These are phyloP conservation scores for Synergus japonicus DNA, from an alignment of 2,888 invertebrate species.

Conservation along the genomic window DNA sequence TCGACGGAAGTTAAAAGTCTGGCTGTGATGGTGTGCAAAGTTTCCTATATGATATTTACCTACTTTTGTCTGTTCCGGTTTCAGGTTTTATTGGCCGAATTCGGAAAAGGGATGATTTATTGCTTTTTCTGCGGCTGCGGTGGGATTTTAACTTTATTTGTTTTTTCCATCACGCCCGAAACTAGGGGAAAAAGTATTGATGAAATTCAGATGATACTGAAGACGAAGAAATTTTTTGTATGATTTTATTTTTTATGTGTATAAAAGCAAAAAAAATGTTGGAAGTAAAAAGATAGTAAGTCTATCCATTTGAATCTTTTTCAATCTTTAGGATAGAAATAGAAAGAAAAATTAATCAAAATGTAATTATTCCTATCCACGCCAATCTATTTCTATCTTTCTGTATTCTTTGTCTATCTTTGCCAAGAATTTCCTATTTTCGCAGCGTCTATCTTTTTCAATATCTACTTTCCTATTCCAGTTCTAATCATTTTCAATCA, in stretches of 20 bases:
- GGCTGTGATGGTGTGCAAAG: constrained; percentile 11
- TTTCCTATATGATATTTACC: constrained; percentile 10
- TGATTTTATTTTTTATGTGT: background rate
- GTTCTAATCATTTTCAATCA: too few relatives aligned
- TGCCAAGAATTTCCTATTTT: too few relatives aligned
- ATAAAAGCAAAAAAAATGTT: too few relatives aligned
- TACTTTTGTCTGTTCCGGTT: constrained; percentile 13
- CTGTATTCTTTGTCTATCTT: too few relatives aligned
- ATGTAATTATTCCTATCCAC: too few relatives aligned
- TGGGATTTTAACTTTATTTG: background rate
- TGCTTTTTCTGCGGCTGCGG: background rate
- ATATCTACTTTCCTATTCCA: too few relatives aligned
- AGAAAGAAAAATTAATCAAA: too few relatives aligned
- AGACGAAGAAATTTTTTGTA: background rate
- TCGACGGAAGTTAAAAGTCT: constrained; percentile 14
- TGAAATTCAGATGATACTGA: constrained; percentile 8
- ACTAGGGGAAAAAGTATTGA: constrained; percentile 5
- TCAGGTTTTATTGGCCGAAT: background rate
- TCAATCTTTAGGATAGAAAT: too few relatives aligned
- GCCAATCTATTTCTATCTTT: too few relatives aligned
- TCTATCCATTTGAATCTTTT: too few relatives aligned
- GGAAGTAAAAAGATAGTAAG: too few relatives aligned
- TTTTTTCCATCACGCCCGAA: background rate
- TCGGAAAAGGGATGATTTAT: constrained; percentile 2
- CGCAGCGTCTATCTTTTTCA: too few relatives aligned